These are phyloP conservation scores for Halesus radiatus DNA, from an alignment of 1,140 invertebrate species.

Conservation along the genomic window DNA sequence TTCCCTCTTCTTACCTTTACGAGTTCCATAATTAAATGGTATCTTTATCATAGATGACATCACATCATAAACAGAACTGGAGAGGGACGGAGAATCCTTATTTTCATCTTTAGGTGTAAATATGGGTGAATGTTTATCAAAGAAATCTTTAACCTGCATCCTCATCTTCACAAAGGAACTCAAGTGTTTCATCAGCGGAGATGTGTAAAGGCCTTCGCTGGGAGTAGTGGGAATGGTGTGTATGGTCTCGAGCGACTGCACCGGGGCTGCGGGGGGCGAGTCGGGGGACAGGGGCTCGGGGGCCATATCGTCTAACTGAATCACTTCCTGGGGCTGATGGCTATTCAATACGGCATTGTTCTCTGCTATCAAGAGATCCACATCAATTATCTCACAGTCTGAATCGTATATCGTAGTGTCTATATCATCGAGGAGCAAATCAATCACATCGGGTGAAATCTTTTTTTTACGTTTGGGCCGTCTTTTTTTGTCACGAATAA, in stretches of 20 bases:
- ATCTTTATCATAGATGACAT: slow-evolving; percentile 15
- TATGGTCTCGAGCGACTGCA: too few species aligned
- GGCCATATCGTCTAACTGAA: background rate
- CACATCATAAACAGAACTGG: background rate
- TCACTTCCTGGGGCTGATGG: background rate
- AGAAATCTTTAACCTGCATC: background rate
- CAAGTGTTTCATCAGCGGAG: background rate
- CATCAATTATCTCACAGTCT: slow-evolving; percentile 33
- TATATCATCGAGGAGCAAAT: slow-evolving; percentile 13
- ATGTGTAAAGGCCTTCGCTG: background rate
- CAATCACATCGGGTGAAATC: background rate
- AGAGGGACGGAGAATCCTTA: background rate
- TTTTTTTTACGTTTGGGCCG: background rate
- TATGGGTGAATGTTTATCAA: background rate
- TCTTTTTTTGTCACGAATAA: background rate
- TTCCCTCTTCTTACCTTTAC: background rate
- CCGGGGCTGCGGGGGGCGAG: too few species aligned
- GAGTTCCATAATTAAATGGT: background rate
- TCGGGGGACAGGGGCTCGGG: background rate
- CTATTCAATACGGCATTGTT: slow-evolving; percentile 19
- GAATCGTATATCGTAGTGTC: slow-evolving; percentile 22
- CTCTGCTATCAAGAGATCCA: background rate
- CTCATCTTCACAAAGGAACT: slow-evolving; percentile 3
- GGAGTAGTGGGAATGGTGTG: background rate
- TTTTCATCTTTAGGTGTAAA: background rate